A percentile compares a stretch with the other conserved stretches of the same genome.
Conservation (phyloP, 1,140 invertebrate genomes). For the Pogonomyrmex californicus region DNA sequence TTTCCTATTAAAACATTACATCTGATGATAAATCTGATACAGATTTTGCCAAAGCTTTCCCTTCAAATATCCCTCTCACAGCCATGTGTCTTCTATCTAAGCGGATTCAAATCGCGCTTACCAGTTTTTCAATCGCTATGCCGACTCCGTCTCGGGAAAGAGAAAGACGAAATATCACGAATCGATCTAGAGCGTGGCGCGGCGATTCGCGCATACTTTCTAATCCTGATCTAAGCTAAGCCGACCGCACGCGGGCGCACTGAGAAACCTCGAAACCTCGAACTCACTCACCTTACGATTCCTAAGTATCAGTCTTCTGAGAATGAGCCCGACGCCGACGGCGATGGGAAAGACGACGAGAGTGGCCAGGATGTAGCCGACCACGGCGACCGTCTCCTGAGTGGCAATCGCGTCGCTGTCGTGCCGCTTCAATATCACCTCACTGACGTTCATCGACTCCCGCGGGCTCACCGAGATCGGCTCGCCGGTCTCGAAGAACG, state of each 20-base stretch:
- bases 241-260: conserved; percentile 3
- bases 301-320: conserved; percentile 87
- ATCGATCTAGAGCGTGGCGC: conserved; percentile 21
- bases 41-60: neutral
- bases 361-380: conserved; percentile 85
- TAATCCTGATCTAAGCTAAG: conserved; percentile 32
- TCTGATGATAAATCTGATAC: neutral
- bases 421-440: conserved; percentile 85
- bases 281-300: conserved; percentile 86
- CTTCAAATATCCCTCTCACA: neutral
- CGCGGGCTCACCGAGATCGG: conserved; percentile 78
- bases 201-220: conserved; percentile 51
- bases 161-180: conserved; percentile 39
- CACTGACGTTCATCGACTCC: conserved; percentile 83
- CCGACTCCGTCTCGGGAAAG: neutral
- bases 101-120: conserved; percentile 18
- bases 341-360: conserved; percentile 86
- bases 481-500: conserved; percentile 78
- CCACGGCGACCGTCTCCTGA: conserved; percentile 85
- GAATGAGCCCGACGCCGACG: conserved; percentile 85
- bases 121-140: neutral
- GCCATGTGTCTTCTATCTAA: conserved; percentile 12
- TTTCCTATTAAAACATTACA: conserved; percentile 3
- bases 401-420: conserved; percentile 84
- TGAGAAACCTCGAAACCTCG: conserved; percentile 27